phyloP scores from a whole-genome alignment of 2,113 vertebrate genomes.

The Microtus oregoni region DNA sequence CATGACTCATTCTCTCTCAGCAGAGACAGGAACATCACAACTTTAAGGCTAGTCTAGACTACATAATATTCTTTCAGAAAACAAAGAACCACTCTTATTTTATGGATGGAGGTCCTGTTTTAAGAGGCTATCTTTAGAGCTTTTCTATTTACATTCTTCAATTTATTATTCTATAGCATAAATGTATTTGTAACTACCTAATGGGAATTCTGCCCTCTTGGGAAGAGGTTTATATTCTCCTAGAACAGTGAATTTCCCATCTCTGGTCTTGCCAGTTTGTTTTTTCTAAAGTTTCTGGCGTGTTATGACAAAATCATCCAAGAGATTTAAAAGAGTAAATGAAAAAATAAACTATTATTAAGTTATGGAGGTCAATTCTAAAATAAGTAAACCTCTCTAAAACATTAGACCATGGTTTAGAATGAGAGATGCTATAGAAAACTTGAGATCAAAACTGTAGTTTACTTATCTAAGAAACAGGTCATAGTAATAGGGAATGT shows the following conservation, averaged over 20 bases:
- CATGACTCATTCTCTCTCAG: neutral
- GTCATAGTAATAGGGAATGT: slow-evolving; percentile 30
- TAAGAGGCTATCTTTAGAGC: slow-evolving; percentile 28
- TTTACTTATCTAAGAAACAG: slow-evolving; percentile 34
- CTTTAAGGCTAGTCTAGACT: neutral
- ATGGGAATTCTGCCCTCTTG: slow-evolving; percentile 28
- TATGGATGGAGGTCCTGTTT: neutral
- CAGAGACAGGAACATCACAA: neutral
- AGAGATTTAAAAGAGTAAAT: slow-evolving; percentile 48
- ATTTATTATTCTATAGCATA: slow-evolving; percentile 1
- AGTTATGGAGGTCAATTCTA: slow-evolving; percentile 36
- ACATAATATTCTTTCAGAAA: neutral
- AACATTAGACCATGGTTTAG: slow-evolving; percentile 30
- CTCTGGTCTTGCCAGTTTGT: neutral
- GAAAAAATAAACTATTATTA: neutral
- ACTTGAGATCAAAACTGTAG: neutral
- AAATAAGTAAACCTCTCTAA: slow-evolving; percentile 52
- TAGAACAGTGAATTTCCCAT: slow-evolving; percentile 10
- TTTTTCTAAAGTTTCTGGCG: slow-evolving; percentile 44
- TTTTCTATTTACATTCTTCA: slow-evolving; percentile 29
- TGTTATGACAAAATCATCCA: slow-evolving; percentile 43
- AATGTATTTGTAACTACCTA: slow-evolving; percentile 37
- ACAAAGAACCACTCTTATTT: neutral
- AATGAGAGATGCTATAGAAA: slow-evolving; percentile 20
- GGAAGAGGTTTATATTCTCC: slow-evolving; percentile 45